A percentile compares a stretch with the other conserved stretches of the same genome.
phyloP scores from a whole-genome alignment of 2,797 vertebrate genomes.

The Lindbergichthys nudifrons region DNA sequence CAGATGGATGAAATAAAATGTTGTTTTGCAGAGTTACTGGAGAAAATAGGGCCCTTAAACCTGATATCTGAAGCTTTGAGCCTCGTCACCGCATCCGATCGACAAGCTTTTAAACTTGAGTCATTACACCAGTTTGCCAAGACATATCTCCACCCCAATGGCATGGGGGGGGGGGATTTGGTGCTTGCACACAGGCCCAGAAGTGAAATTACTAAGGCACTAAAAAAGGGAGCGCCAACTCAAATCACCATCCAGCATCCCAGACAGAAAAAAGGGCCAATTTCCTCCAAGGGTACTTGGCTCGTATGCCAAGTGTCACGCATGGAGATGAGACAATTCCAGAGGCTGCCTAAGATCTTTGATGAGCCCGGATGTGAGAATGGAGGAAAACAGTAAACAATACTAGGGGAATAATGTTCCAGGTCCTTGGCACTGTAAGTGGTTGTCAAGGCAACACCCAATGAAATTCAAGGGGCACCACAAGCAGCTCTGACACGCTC shows the following conservation, averaged over 20 bases:
- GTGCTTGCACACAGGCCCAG: slow-evolving; percentile 28
- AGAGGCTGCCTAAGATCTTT: slow-evolving; percentile 43
- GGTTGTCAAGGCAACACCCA: slow-evolving; percentile 58
- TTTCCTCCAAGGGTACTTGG: slow-evolving; percentile 64
- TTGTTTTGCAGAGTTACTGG: slow-evolving; percentile 26
- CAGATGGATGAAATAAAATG: slow-evolving; percentile 32
- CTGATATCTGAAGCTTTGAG: slow-evolving; percentile 38
- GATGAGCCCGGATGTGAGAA: slow-evolving; percentile 49
- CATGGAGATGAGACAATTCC: slow-evolving; percentile 51
- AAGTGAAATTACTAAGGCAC: slow-evolving; percentile 53
- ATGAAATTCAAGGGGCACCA: slow-evolving; percentile 26
- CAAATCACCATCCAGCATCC: slow-evolving; percentile 52
- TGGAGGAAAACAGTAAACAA: slow-evolving; percentile 51
- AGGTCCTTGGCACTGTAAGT: slow-evolving; percentile 41
- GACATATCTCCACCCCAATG: slow-evolving; percentile 45
- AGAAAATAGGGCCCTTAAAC: slow-evolving; percentile 39
- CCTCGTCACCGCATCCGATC: slow-evolving; percentile 39
- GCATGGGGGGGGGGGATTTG: slow-evolving; percentile 27
- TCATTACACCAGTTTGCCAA: slow-evolving; percentile 48
- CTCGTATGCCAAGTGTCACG: slow-evolving; percentile 47
- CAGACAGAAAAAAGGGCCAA: slow-evolving; percentile 58
- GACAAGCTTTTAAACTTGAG: slow-evolving; percentile 58
- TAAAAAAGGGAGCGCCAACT: slow-evolving; percentile 56
- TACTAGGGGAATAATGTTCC: slow-evolving; percentile 18
- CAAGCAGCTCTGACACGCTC: slow-evolving; percentile 13